phyloP scores from a whole-genome alignment of 2,797 vertebrate species.

The Siniperca obscura region DNA sequence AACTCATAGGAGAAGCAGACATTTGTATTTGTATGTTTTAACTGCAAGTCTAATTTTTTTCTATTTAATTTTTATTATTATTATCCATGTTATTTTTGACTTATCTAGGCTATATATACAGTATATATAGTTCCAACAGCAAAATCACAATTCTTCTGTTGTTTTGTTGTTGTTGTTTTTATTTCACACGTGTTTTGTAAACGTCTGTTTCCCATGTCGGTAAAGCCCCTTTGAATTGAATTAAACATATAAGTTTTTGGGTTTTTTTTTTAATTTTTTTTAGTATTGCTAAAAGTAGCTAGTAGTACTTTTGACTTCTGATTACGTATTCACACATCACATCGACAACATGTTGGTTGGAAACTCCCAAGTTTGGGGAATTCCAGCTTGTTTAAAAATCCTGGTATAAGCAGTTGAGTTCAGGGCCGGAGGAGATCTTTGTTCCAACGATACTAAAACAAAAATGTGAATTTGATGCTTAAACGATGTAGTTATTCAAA shows the following conservation, averaged over 20 bases:
- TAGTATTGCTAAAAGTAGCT: not conserved
- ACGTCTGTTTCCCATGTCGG: too few species aligned
- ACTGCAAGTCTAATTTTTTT: too few species aligned
- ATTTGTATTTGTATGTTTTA: too few species aligned
- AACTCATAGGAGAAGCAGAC: too few species aligned
- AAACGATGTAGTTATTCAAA: not conserved
- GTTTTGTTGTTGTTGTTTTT: too few species aligned
- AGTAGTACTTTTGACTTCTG: not conserved
- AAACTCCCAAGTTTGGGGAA: slow-evolving; percentile 53
- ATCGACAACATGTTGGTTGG: not conserved
- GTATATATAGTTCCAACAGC: too few species aligned
- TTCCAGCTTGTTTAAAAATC: slow-evolving; percentile 29
- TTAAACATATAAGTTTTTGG: not conserved
- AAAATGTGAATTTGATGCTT: not conserved
- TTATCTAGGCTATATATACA: too few species aligned
- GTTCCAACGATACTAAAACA: slow-evolving; percentile 21
- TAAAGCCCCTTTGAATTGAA: not conserved
- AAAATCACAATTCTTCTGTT: too few species aligned
- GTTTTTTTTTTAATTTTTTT: not conserved
- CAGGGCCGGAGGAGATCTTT: fast-evolving
- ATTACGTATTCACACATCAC: not conserved
- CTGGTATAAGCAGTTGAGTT: not conserved
- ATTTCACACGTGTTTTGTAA: too few species aligned
- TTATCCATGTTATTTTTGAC: too few species aligned
- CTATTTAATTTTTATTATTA: too few species aligned